These are phyloP conservation scores for Pelmatolapia mariae DNA, from an alignment of 2,113 vertebrate species.

Conservation along the genomic window DNA sequence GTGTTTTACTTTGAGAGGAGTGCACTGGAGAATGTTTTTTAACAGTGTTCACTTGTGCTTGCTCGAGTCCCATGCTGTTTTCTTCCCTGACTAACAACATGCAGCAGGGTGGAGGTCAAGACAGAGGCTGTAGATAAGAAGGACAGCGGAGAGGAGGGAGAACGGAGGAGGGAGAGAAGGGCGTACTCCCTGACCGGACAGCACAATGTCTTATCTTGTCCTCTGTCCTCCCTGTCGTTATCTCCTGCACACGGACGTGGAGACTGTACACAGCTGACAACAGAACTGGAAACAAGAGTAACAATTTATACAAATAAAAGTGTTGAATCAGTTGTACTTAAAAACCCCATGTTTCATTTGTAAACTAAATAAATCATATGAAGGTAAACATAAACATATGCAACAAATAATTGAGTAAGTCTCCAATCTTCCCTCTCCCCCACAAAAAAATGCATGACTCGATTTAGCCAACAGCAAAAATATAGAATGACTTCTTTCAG, in stretches of 20 bases:
- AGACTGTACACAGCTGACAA: constrained; percentile 4
- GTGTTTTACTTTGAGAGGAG: neutral
- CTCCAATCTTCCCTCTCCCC: neutral
- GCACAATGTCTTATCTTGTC: constrained; percentile 66
- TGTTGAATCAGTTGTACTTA: neutral
- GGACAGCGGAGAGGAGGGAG: constrained; percentile 40
- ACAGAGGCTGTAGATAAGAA: constrained; percentile 56
- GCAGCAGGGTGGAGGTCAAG: constrained; percentile 59
- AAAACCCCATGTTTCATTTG: neutral
- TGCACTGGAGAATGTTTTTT: neutral
- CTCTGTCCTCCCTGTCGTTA: constrained; percentile 52
- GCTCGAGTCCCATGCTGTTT: constrained; percentile 33
- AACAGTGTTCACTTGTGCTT: constrained; percentile 28
- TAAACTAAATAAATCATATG: neutral
- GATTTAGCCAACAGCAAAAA: neutral
- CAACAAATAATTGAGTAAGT: neutral
- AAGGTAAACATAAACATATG: neutral
- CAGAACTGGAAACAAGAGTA: neutral
- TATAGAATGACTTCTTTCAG: neutral
- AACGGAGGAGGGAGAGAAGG: constrained; percentile 27
- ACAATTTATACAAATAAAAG: neutral
- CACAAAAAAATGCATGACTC: neutral
- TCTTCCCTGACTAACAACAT: constrained; percentile 29
- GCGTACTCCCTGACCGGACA: constrained; percentile 51
- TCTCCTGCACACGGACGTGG: constrained; percentile 34